Evolutionary conservation across 2,888 invertebrate genomes (phyloP), one percentile per base, ranked within the genome.

Genomic region (Leptinotarsa rubiginosa): DNA sequence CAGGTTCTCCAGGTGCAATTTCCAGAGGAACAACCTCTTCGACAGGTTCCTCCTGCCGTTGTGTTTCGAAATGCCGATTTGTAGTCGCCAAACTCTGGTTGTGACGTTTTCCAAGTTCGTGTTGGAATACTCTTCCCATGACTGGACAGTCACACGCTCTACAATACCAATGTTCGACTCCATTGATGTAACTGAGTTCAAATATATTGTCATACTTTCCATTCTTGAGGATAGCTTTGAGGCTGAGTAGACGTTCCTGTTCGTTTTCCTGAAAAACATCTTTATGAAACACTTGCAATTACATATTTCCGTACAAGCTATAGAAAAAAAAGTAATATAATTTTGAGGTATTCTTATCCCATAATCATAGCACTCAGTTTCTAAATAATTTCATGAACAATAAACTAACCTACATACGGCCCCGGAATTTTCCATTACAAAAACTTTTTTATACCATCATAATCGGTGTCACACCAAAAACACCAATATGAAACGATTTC

Each of bases 1-100:
- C 89, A 3, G 93, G 93, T 84, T 93, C 93, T 4, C 93, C 93
- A 4, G 92, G 91, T 4, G 90, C 91, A 31, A 91, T 81, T 50
- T 85, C 84, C 20, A 86, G 76, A 18, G 73, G 54, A 4, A 77
- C 77, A 1, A 56, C 47, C 16, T 76, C 82, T 18, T 80, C 80
- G n/a, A 59, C 68, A 18, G 73, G 76, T 10, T 69, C 20, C 16
- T 70, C 75, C 22, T 66, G 75, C 16, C 54, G 54, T 1, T 72
- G 62, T 25, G 71, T 73, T 2, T 77, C 77, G 54, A 64, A 15
- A 64, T 75, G 75, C 16, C 76, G 74, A 66, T 74, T 76, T 7
- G 77, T 78, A 20, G 74, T 70, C 10, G 72, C 72, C 79, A 86
- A 75, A 67, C 83, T 86, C 50, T 54, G 78, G 22, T 80, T 79